Evolutionary conservation across 2,797 vertebrate genomes (phyloP), one percentile per base, ranked within the genome.

Genomic region (Paedocypris micromegethes): DNA sequence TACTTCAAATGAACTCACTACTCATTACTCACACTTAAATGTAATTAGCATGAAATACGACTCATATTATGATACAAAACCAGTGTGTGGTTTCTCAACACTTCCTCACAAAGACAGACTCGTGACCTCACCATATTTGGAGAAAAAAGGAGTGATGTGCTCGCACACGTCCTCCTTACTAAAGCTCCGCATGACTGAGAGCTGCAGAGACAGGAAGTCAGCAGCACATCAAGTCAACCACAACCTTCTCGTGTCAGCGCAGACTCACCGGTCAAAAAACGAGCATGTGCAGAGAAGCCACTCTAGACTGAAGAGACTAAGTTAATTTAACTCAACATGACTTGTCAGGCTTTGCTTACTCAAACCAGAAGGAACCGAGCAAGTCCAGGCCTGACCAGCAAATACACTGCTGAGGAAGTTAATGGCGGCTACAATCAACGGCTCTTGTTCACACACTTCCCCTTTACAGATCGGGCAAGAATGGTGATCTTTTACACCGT

Each of bases 181-280:
- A 3, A 8, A 6, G 58, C 45, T 51, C 43, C 50, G 50, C 51
- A 65, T 23, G 42, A 66, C 42, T 70, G 68, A 48, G 62, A 70
- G 57, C 52, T 66, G 63, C 68, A 66, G 64, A 73, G 73, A 73
- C 70, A 70, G 70, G 63, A 77, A 73, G 49, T 64, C 46, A 56
- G 9, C 7, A 38, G 43, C 55, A 38, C 54, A 47, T 58, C 9
- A 43, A 9, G 54, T 58, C 63, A 45, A 54, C 57, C 62, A 47
- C 59, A 68, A 23, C 58, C 7, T 55, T 23, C 51, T 3, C 9
- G 57, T 6, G 48, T 6, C 6, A 39, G 5, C 9, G 50, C 23
- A 23, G 23, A 23, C 23, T 23, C 23, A 23, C 23, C 23, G 23
- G 23, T 23, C 23, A 23, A 23, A 23, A 23, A 23, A 23, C 23